Base-by-base conservation (phyloP, 2,888 invertebrate genomes). In the Tortricodes alternella region DNA sequence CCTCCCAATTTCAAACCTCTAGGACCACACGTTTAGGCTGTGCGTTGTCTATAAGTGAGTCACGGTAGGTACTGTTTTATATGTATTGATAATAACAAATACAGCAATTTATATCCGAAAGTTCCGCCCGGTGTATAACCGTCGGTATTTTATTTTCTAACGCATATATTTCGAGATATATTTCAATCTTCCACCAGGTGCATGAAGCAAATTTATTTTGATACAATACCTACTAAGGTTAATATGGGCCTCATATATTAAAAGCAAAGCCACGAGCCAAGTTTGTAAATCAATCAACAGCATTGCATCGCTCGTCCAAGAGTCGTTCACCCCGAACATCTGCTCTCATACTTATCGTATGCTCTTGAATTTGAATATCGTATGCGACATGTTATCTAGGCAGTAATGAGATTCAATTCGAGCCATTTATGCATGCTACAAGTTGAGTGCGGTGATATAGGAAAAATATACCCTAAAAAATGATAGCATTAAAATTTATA, bases 291-390 rank as follows among this genome's bases (percentile, higher is more conserved):
- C 53, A 48, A 53, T 53, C 53, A 39, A 32, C 44, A 18, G 29
- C 44, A 29, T 29, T 44, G 44, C 44, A 44, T 6, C 44, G 18
- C 41, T 23, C 24, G 24, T 15, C 41, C 48, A 32, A 46, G 38
- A 34, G 80, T 83, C 87, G 64, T 84, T 87, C 82, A 88, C 80
- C 87, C 77, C 71, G 63, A 83, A 83, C 89, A 89, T 90, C 89
- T 90, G 89, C 85, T 89, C 81, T 69, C 77, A 80, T 80, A 85
- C 87, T 86, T 85, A 81, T 80, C 78, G 70, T 73, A 70, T 77
- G 71, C 74, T 78, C 74, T 78, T 73, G 71, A 78, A 77, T 64
- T 62, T 68, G 64, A 68, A 68, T 67, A 64, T 65, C 63, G 65
- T 64, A 46, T 63, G 63, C 63, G 67, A 60, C 66, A 66, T 64